Evolutionary conservation across 2,797 vertebrate genomes (phyloP).

Genomic region (Perdix hodgsoniae): DNA sequence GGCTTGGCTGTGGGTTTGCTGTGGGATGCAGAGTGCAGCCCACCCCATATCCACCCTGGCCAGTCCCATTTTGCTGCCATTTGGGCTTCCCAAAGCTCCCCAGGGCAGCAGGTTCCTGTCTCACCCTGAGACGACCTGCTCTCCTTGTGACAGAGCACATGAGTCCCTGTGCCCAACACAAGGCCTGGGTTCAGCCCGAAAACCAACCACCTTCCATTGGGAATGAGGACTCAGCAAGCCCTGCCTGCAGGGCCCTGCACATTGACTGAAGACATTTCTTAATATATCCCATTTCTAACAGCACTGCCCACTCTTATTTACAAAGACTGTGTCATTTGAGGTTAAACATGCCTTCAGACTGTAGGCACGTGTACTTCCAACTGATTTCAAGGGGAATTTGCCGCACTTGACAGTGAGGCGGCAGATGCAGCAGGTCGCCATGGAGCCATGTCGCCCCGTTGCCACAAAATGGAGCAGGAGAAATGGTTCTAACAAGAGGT

Average conservation of each 20-base stretch:
- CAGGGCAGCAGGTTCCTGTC: neutral
- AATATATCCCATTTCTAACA: neutral
- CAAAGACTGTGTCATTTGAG: neutral
- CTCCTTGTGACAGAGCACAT: neutral
- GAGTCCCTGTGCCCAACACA: neutral
- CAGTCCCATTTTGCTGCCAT: neutral
- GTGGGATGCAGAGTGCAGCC: neutral
- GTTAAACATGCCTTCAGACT: neutral
- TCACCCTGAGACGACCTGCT: fast-evolving
- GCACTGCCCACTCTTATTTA: neutral
- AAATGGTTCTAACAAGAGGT: neutral
- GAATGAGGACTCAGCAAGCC: neutral
- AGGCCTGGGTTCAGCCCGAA: neutral
- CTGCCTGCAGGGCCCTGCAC: slow-evolving; percentile 2
- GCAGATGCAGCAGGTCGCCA: neutral
- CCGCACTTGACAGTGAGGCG: neutral
- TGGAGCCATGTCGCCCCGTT: neutral
- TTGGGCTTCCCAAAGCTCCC: neutral
- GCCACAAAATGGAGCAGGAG: neutral
- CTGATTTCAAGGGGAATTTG: neutral
- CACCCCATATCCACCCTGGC: neutral
- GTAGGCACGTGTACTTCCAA: neutral
- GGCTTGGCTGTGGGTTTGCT: neutral
- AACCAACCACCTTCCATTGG: slow-evolving; percentile 24
- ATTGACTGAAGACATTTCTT: neutral